Percentiles rank a stretch among this genome's conserved stretches.
Conservation (phyloP, 2,797 vertebrate genomes). For the Pseudomugil tenellus region DNA sequence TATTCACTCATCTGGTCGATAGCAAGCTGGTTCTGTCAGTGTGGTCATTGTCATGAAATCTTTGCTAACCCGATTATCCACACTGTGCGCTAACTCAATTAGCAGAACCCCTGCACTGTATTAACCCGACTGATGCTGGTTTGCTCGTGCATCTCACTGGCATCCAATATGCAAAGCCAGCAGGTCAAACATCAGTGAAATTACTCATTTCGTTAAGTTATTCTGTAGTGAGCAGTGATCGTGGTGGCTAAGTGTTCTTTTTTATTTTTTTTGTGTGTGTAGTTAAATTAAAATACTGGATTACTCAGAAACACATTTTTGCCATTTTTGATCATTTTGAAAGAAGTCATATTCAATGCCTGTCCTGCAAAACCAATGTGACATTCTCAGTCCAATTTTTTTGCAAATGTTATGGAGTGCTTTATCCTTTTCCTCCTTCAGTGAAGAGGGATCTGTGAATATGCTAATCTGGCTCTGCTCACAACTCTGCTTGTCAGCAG, state of each 20-base stretch:
- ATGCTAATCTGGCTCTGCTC: neutral
- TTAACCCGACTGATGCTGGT: constrained; percentile 44
- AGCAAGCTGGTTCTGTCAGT: constrained; percentile 51
- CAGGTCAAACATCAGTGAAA: constrained; percentile 39
- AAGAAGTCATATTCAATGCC: neutral
- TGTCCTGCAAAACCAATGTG: neutral
- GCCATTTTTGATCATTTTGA: neutral
- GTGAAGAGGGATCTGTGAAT: neutral
- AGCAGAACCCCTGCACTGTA: constrained; percentile 45
- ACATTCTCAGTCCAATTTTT: neutral
- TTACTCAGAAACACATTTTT: neutral
- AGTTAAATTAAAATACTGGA: neutral
- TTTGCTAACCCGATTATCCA: constrained; percentile 68
- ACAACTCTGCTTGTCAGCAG: neutral
- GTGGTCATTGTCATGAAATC: constrained; percentile 56
- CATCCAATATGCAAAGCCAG: constrained; percentile 34
- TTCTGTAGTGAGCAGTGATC: constrained; percentile 6
- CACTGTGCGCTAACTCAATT: constrained; percentile 54
- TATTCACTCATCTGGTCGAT: constrained; percentile 62
- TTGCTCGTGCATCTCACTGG: constrained; percentile 19
- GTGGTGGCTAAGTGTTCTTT: constrained; percentile 13
- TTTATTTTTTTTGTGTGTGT: constrained; percentile 15
- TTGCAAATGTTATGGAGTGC: neutral
- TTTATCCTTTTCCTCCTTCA: neutral
- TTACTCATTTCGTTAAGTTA: constrained; percentile 32